Base-by-base conservation (phyloP, 2,113 vertebrate genomes). In the Cebus imitator region DNA sequence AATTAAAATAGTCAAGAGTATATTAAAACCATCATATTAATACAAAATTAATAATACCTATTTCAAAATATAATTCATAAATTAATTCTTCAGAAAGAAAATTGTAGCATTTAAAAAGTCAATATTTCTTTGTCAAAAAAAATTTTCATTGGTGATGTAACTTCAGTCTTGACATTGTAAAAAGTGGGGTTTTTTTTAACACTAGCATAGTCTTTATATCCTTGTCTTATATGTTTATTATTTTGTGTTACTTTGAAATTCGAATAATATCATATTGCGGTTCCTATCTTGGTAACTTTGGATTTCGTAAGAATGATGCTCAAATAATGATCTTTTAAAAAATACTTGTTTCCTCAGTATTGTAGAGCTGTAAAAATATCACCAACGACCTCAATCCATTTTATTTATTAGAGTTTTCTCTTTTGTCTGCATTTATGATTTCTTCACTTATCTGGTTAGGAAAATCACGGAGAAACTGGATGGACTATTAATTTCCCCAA, bases 41-140 rank as follows among this genome's bases (percentile, higher is more conserved):
- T 50, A 20, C 7, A 91, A 95, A 94, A 84, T 50, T 8, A 90
- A 17, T 80, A 27, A 50, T 4, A 50, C 7, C 16, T 76, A 45
- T 30, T 90, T 48, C 13, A 92, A 81, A 61, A 75, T 57, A 7
- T 18, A 70, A 40, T 8, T 57, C 21, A 83, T 57, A 7, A 70
- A 76, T 91, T 80, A 81, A 76, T 35, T 61, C 11, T 87, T 35
- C 27, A 68, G 66, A n/a, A 80, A 68, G 14, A 43, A 94, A 82
- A 40, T 37, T 17, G 1, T 3, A 37, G 16, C 12, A 5, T 23
- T 80, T 50, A n/a, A 80, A 55, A 79, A 80, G 18, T 79, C 17
- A 79, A 14, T 32, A 64, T 14, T 32, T 64, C 27, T 64, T n/a
- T 86, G 70, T 43, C 85, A 30, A 11, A 70, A 79, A 80, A 73